phyloP scores from a whole-genome alignment of 2,888 invertebrate genomes.

The Neuroscelio doddi region DNA sequence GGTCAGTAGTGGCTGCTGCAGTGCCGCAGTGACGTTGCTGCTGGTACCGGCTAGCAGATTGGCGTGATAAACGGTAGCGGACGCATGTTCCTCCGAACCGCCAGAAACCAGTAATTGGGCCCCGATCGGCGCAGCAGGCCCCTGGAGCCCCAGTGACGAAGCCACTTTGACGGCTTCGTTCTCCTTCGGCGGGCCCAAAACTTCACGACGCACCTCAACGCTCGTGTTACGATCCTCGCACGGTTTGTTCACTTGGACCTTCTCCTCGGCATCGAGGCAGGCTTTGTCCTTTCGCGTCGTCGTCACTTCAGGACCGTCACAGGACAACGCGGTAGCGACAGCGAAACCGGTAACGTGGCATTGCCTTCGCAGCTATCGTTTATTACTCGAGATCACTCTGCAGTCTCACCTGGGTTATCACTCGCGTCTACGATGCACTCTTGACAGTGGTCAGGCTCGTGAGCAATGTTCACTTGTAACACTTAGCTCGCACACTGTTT shows the following conservation, averaged over 20 bases:
- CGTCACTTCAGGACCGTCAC: slow-evolving; percentile 16
- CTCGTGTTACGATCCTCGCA: slow-evolving; percentile 33
- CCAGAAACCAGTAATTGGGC: slow-evolving; percentile 68
- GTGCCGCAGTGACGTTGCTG: slow-evolving; percentile 67
- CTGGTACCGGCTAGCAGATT: slow-evolving; percentile 70
- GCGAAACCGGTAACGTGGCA: slow-evolving; percentile 56
- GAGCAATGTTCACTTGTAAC: slow-evolving; percentile 13
- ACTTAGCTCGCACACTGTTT: slow-evolving; percentile 13
- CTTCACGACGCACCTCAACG: slow-evolving; percentile 49
- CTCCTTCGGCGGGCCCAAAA: slow-evolving; percentile 65
- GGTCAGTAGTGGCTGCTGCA: slow-evolving; percentile 66
- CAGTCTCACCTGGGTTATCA: too few relatives aligned
- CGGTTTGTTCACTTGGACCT: slow-evolving; percentile 46
- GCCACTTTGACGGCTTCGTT: slow-evolving; percentile 72
- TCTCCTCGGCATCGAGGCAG: slow-evolving; percentile 40
- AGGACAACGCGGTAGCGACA: slow-evolving; percentile 44
- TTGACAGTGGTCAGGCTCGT: slow-evolving; percentile 3
- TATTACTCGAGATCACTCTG: too few relatives aligned
- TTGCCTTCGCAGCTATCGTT: slow-evolving; percentile 42
- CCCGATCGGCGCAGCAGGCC: slow-evolving; percentile 72
- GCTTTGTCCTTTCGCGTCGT: slow-evolving; percentile 5
- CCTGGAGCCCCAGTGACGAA: slow-evolving; percentile 72
- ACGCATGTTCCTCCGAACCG: slow-evolving; percentile 48
- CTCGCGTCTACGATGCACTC: slow-evolving; percentile 11
- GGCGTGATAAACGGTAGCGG: slow-evolving; percentile 69